phyloP scores from a whole-genome alignment of 2,888 invertebrate species.

The Drosophila lacicola region DNA sequence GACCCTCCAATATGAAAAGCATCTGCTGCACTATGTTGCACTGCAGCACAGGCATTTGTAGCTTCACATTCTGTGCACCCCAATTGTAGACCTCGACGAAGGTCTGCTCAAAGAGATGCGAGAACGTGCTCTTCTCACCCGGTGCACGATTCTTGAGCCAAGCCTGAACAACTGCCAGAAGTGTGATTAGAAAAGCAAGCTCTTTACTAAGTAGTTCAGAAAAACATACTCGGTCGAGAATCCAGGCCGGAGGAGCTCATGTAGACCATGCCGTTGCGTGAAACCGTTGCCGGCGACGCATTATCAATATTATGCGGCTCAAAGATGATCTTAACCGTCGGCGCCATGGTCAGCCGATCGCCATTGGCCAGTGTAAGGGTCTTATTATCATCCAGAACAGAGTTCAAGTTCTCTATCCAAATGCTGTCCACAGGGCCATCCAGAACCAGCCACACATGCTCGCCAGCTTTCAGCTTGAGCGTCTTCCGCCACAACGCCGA shows the following conservation, averaged over 20 bases:
- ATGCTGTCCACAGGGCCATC: constrained; percentile 99
- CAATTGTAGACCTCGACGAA: constrained; percentile 91
- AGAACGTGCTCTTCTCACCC: constrained; percentile 89
- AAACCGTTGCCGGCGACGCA: constrained; percentile 98
- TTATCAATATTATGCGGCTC: constrained; percentile 99
- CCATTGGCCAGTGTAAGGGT: constrained; percentile 97
- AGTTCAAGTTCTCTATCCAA: constrained; percentile 99
- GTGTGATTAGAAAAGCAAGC: background rate
- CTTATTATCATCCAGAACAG: constrained; percentile 98
- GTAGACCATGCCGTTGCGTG: constrained; percentile 96
- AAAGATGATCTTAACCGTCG: constrained; percentile 97
- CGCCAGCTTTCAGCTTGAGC: constrained; percentile 93
- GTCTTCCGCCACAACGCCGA: constrained; percentile 98
- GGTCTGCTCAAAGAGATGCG: constrained; percentile 90
- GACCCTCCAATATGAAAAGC: constrained; percentile 92
- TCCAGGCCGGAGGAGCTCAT: constrained; percentile 98
- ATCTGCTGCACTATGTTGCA: constrained; percentile 96
- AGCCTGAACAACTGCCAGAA: constrained; percentile 89
- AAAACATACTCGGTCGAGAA: constrained; percentile 91
- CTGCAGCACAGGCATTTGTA: constrained; percentile 95
- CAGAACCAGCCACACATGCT: constrained; percentile 96
- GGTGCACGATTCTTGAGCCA: constrained; percentile 91
- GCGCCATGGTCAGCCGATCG: constrained; percentile 96
- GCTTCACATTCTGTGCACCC: constrained; percentile 92
- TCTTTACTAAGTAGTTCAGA: background rate